Percentiles rank a stretch among this genome's conserved stretches.
These are phyloP conservation scores for Hypercompe scribonia DNA, from an alignment of 2,888 invertebrate species.

Conservation along the genomic window DNA sequence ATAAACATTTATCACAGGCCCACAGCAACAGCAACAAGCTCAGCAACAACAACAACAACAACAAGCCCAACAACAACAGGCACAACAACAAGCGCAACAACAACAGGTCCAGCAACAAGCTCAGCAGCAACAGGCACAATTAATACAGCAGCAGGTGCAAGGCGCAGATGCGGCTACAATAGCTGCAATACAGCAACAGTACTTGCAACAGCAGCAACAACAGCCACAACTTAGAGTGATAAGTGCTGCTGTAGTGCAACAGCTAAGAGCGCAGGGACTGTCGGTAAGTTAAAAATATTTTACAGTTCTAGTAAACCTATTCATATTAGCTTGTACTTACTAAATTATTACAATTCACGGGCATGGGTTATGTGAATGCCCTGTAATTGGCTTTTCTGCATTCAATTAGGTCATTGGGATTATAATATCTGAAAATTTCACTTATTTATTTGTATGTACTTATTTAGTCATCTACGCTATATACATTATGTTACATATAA, in stretches of 20 bases:
- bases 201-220: constrained; percentile 82
- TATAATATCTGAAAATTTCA: too few species aligned
- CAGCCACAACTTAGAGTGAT: constrained; percentile 87
- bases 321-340: neutral
- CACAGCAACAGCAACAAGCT: constrained; percentile 62
- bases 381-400: too few species aligned
- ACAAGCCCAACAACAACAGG: constrained; percentile 52
- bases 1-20: constrained; percentile 32
- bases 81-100: constrained; percentile 46
- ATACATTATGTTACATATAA: too few species aligned
- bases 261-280: constrained; percentile 85
- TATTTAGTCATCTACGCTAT: too few species aligned
- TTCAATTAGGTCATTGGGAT: too few species aligned
- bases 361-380: too few species aligned
- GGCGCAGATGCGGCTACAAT: constrained; percentile 78
- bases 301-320: neutral
- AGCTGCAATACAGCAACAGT: constrained; percentile 83
- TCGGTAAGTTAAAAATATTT: constrained; percentile 65
- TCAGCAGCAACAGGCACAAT: constrained; percentile 67
- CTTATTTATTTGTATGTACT: too few species aligned
- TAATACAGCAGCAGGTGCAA: constrained; percentile 77
- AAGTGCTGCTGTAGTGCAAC: constrained; percentile 87
- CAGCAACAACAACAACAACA: constrained; percentile 56
- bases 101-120: constrained; percentile 59
- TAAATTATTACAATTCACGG: too few species aligned